Evolutionary conservation across 35 echinoderm and acorn worm genomes (phyloP).

Genomic region (Amphiura filiformis): DNA sequence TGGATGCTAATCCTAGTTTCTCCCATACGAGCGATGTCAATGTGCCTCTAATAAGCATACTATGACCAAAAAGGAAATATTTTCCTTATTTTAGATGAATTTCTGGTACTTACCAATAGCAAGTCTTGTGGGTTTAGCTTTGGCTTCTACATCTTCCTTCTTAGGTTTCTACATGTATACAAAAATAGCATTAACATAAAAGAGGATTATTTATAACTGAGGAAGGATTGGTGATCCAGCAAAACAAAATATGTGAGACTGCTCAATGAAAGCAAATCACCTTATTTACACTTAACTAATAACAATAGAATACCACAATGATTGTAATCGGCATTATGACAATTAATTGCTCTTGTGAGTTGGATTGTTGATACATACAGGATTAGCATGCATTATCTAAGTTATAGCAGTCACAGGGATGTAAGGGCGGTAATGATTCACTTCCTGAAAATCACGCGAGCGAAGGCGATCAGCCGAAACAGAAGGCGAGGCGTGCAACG

Average conservation of each 20-base stretch:
- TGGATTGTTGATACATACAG: no score
- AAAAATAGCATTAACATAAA: not conserved
- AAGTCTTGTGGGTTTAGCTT: slow-evolving; percentile 90
- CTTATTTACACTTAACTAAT: not conserved
- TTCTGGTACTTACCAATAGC: slow-evolving; percentile 73
- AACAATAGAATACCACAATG: not conserved
- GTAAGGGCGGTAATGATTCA: no score
- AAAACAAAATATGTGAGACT: not conserved
- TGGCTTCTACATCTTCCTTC: slow-evolving; percentile 59
- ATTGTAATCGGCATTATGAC: not conserved
- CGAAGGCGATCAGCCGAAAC: no score
- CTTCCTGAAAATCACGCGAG: no score
- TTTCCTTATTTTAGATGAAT: not conserved
- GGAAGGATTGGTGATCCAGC: not conserved
- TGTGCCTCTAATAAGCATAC: not conserved
- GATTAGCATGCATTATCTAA: no score
- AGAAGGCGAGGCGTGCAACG: no score
- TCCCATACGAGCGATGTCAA: not conserved
- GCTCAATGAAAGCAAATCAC: not conserved
- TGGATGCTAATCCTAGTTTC: no score
- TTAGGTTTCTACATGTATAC: slow-evolving; percentile 66
- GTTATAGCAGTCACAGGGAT: no score
- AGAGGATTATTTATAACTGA: not conserved
- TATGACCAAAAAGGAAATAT: not conserved
- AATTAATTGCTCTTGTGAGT: no score